Evolutionary conservation across 1,140 invertebrate species (phyloP), one percentile per base, ranked within the genome.

Genomic region (Nilaparvata lugens): DNA sequence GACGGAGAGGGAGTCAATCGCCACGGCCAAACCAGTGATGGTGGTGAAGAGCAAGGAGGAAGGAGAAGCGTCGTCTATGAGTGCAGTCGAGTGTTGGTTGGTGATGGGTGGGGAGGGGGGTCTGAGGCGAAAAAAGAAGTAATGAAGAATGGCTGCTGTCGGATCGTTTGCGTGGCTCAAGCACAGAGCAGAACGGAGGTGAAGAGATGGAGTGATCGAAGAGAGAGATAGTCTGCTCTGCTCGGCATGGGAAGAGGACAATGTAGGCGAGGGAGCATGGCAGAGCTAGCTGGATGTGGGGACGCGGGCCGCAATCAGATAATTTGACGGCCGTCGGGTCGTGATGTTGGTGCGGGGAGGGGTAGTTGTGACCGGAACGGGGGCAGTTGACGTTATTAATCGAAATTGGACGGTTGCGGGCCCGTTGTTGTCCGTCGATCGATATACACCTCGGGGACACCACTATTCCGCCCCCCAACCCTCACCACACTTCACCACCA

Each of bases 341-440:
- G 45, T 18, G 21, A n/a, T 45, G 42, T 4, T n/a, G 14, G 42
- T 11, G 42, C 3, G 14, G 42, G 45, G 21, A 23, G 45, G 21
- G 45, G 45, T 5, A 16, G 45, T 48, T 7, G n/a, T n/a, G 45
- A 48, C 21, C 16, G 21, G 45, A 48, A 48, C 45, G 45, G 21
- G 45, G 45, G 45, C 16, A 48, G 45, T 48, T 48, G 45, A 48
- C 45, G 45, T 48, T 48, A 48, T 48, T 48, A 48, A 48, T 48
- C 45, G 45, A 48, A 48, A 48, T 48, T 48, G 45, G 45, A 48
- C 45, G 45, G 45, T 48, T 23, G 45, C 45, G 16, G 45, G 9
- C 21, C 45, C 21, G 45, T 48, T 48, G 45, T 48, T 48, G 21
- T 18, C 45, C 45, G 45, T 48, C 16, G 45, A 48, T 48, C 45